Base-by-base conservation (phyloP, 2,113 vertebrate species). In the Thermophis baileyi region DNA sequence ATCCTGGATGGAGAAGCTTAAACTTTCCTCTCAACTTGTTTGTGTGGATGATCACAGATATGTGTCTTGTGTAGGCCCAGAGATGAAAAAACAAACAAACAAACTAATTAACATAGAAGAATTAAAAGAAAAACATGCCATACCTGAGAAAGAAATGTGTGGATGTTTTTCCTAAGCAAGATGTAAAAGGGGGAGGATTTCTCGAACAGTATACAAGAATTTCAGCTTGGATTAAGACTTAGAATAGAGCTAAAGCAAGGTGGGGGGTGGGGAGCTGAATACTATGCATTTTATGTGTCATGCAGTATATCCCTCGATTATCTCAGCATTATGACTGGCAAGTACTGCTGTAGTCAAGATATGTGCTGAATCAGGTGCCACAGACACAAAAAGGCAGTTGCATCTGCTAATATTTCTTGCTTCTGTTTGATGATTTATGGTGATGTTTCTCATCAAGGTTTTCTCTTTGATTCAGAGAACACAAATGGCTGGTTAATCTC, bases 401-500 rank as follows among this genome's bases (percentile, higher is more conserved):
- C 47, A 44, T 60, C 4, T 92, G 51, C 57, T 40, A 51, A 25
- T 50, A 44, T 86, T 90, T 90, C 74, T 90, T 87, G 24, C 60
- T 93, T 87, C 88, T 63, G 20, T 90, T 86, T 51, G 89, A 90
- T 90, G 74, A 49, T 49, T 86, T 90, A 44, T 16, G 12, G 30
- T 60, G 88, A 57, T 85, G 53, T 35, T 40, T 27, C 22, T 50
- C n/a, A 40, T 44, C 57, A 47, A 27, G 25, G n/a, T 20, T 60
- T 86, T 55, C 44, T 85, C 88, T 93, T 87, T 93, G 89, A 93
- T 87, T 63, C 47, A 90, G 54, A 57, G 85, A 86, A 57, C 88
- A 90, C 69, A 93, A 87, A 24, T 90, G 74, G n/a, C 40, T 93
- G 81, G n/a, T 51, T 93, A 93, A 93, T 90, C 74, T 90, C 53